phyloP scores from a whole-genome alignment of 2,113 vertebrate genomes.

The Ifrita kowaldi region DNA sequence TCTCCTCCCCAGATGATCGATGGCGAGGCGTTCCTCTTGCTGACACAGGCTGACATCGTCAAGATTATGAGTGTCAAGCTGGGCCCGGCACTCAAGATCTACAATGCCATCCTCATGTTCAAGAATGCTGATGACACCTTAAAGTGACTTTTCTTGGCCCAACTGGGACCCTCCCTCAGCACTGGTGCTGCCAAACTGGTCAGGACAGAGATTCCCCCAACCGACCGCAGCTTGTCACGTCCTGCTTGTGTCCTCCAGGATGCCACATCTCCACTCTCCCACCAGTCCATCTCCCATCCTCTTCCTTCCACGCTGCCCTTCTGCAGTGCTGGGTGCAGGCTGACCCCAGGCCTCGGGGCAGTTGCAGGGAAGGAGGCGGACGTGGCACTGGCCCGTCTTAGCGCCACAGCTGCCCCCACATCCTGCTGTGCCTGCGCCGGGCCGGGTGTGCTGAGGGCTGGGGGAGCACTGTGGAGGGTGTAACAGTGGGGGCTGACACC shows the following conservation, averaged over 20 bases:
- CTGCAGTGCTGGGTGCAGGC: neutral
- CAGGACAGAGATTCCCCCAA: neutral
- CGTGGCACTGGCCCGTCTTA: neutral
- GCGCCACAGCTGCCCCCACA: neutral
- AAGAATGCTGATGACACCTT: slow-evolving; percentile 93
- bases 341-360: accelerated
- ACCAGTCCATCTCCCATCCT: neutral
- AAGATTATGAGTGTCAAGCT: slow-evolving; percentile 99
- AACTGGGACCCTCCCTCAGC: neutral
- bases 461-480: neutral
- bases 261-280: neutral
- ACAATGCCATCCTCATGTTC: slow-evolving; percentile 99
- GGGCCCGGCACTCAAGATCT: slow-evolving; percentile 97
- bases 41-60: slow-evolving; percentile 96
- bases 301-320: neutral
- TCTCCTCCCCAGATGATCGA: slow-evolving; percentile 80
- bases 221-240: neutral
- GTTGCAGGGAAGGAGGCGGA: neutral
- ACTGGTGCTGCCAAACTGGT: slow-evolving; percentile 36
- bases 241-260: neutral
- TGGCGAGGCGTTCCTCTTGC: slow-evolving; percentile 93
- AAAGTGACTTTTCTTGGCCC: slow-evolving; percentile 76
- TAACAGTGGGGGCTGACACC: neutral
- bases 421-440: neutral
- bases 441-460: accelerated